Evolutionary conservation across 2,797 vertebrate genomes (phyloP).

Genomic region (Myripristis murdjan): DNA sequence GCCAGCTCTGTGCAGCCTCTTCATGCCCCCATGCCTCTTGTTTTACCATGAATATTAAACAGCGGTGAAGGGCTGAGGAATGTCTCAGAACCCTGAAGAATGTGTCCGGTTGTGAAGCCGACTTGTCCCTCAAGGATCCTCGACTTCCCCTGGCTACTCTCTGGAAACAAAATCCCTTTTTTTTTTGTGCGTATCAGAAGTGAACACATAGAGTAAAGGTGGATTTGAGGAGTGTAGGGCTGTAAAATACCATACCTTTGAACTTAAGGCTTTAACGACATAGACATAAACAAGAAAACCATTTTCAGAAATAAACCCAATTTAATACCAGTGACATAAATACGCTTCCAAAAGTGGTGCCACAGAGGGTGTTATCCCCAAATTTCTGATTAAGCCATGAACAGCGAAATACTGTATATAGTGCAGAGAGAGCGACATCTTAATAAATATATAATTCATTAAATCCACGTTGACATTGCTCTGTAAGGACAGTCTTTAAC

Average conservation of each 20-base stretch:
- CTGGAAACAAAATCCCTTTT: constrained; percentile 9
- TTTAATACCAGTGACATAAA: not conserved
- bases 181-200: not conserved
- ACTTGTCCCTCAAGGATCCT: constrained; percentile 31
- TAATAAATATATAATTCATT: no score
- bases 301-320: no score
- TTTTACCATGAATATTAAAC: constrained; percentile 83
- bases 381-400: not conserved
- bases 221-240: no score
- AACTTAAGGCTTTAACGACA: no score
- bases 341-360: not conserved
- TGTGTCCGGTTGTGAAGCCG: constrained; percentile 45
- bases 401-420: no score
- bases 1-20: constrained; percentile 60
- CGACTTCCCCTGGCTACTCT: not conserved
- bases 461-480: no score
- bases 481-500: no score
- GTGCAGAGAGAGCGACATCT: no score
- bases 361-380: not conserved
- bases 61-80: constrained; percentile 65
- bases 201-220: not conserved
- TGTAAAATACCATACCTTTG: no score
- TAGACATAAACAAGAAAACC: no score
- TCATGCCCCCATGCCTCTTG: constrained; percentile 61
- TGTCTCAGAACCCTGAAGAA: constrained; percentile 62